A percentile compares a stretch with the other conserved stretches of the same genome.
Conservation (phyloP, 1,140 invertebrate species). For the Caenorhabditis brenneri region DNA sequence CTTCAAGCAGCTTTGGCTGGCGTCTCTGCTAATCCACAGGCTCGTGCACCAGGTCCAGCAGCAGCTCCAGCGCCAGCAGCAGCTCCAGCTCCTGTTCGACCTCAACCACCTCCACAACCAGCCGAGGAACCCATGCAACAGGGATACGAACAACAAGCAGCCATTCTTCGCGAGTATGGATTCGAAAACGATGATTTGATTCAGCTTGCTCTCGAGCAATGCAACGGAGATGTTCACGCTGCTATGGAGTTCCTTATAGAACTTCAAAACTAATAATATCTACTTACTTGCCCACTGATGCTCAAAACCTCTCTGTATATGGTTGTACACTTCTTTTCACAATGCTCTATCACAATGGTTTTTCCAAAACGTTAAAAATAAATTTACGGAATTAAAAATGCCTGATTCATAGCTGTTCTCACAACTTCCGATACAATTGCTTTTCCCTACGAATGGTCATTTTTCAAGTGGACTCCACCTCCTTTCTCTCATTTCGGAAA, state of each 20-base stretch:
- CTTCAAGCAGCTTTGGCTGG: background rate
- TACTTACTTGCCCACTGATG: background rate
- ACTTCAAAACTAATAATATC: conserved; percentile 1
- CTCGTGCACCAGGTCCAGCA: background rate
- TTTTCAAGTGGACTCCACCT: conserved; percentile 3
- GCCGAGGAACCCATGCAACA: conserved; percentile 9
- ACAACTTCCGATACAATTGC: no score
- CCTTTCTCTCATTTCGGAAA: background rate
- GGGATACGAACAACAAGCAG: conserved; percentile 16
- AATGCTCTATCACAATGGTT: background rate
- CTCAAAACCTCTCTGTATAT: background rate
- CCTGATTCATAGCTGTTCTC: no score
- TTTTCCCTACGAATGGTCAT: conserved; percentile 7
- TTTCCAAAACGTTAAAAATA: background rate
- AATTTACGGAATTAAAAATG: no score
- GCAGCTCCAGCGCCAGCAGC: background rate
- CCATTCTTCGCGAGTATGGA: background rate
- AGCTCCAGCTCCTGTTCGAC: background rate
- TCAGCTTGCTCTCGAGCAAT: background rate
- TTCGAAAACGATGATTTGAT: background rate
- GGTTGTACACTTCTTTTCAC: background rate
- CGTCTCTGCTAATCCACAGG: background rate
- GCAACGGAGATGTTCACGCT: background rate
- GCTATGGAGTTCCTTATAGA: conserved; percentile 3
- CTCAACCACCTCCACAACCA: background rate